Evolutionary conservation across 2,888 invertebrate genomes (phyloP), one percentile per base, ranked within the genome.

Genomic region (Oscheius sp.): DNA sequence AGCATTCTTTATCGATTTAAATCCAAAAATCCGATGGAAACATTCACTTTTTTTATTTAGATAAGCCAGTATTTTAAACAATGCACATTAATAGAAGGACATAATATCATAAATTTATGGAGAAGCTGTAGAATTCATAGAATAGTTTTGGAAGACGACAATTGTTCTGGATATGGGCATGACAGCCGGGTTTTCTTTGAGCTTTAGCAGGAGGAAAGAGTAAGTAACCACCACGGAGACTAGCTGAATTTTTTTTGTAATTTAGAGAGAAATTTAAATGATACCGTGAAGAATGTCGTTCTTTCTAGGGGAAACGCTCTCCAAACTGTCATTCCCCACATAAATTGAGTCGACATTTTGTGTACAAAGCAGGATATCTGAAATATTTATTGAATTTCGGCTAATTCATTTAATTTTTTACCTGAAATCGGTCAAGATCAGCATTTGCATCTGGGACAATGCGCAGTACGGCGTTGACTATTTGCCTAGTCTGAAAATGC

Each of bases 251-350:
- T 16, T 23, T 18, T 56, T 56, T 23, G 35, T 35, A 35, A 35
- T 35, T 23, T 49, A 49, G 49, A 35, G 13, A 35, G 35, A 9
- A 9, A 35, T 35, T 35, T n/a, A n/a, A n/a, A 35, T 35, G 35
- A 6, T 74, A 87, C 87, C 74, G 87, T 87, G 75, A 87, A 88
- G 68, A 88, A 85, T 6, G 87, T 85, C 43, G 86, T 84, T 53
- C 87, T 68, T 76, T 87, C 87, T 7, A 87, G 72, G 5, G 86
- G 86, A 75, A 87, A 88, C 0, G 87, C 86, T 55, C 86, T 72
- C 87, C 87, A 87, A 25, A 87, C 87, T 1, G 87, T 86, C 86
- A 88, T 86, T 59, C 86, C 87, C 86, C 85, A 87, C 84, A 86
- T 86, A 77, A 85, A 84, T 72, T 87, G 87, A 16, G 85, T 87